Percentiles rank a stretch among this genome's conserved stretches.
Evolutionary conservation across 2,888 invertebrate species (phyloP).

Genomic region (Nemotelus nigrinus): DNA sequence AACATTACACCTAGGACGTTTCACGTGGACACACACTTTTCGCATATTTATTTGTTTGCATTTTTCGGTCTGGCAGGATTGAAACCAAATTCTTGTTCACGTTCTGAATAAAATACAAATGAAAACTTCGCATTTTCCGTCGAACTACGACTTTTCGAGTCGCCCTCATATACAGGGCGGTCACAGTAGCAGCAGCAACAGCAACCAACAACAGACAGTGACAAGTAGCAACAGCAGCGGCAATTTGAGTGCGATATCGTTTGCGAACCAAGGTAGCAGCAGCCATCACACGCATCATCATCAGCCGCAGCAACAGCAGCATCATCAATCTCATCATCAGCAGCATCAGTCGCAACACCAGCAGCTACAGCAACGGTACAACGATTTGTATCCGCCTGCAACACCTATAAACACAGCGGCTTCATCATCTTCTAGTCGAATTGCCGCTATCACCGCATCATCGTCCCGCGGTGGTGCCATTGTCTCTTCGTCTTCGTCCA

Average conservation of each 20-base stretch:
- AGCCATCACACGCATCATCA: constrained; percentile 22
- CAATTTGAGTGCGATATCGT: constrained; percentile 43
- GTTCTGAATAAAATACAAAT: constrained; percentile 53
- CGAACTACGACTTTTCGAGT: constrained; percentile 58
- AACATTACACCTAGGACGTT: too few relatives aligned
- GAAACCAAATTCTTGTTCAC: constrained; percentile 40
- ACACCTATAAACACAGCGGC: constrained; percentile 48
- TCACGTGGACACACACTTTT: too few relatives aligned
- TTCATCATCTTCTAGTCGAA: constrained; percentile 43
- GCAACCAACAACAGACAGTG: constrained; percentile 40
- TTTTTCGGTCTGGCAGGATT: neutral
- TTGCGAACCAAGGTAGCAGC: constrained; percentile 40
- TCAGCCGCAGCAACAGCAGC: constrained; percentile 45
- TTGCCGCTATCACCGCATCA: constrained; percentile 45
- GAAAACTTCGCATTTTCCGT: constrained; percentile 59
- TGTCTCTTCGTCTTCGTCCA: constrained; percentile 25
- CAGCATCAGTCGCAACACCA: constrained; percentile 49
- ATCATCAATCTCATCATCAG: constrained; percentile 48
- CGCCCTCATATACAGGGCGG: constrained; percentile 56
- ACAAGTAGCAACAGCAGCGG: constrained; percentile 28
- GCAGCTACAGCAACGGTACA: constrained; percentile 22
- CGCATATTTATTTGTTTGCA: too few relatives aligned
- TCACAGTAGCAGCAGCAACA: constrained; percentile 51
- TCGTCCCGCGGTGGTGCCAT: constrained; percentile 42
- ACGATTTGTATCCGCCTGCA: constrained; percentile 47